A percentile compares a stretch with the other conserved stretches of the same genome.
These are phyloP conservation scores for Steinernema feltiae DNA, from an alignment of 1,140 invertebrate genomes.

Conservation along the genomic window DNA sequence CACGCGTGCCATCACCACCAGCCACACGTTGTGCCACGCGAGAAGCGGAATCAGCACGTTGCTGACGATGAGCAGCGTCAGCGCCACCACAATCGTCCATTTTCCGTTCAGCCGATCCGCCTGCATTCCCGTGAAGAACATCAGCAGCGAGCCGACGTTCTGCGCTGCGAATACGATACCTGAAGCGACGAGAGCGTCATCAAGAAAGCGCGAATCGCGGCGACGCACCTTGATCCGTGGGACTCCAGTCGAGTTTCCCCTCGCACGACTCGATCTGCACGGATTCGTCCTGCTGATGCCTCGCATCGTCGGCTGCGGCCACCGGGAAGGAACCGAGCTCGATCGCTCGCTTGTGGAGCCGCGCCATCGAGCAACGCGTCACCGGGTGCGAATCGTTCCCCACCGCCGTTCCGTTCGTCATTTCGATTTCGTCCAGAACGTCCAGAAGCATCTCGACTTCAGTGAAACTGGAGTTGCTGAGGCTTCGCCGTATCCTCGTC, in stretches of 20 bases:
- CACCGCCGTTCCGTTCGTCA: background rate
- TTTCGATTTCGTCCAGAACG: background rate
- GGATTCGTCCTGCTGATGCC: conserved; percentile 22
- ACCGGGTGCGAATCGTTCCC: background rate
- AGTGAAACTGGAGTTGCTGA: background rate
- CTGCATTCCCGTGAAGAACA: conserved; percentile 50
- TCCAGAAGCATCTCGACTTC: background rate
- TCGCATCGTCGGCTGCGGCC: conserved; percentile 2
- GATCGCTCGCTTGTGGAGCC: conserved; percentile 12
- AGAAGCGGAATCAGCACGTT: conserved; percentile 48
- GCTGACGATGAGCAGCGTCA: conserved; percentile 45
- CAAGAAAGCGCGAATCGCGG: background rate
- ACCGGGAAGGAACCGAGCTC: conserved; percentile 11
- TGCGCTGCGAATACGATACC: conserved; percentile 55
- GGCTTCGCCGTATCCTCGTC: background rate
- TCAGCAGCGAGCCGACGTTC: conserved; percentile 49
- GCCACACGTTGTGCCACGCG: conserved; percentile 38
- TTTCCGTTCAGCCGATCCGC: conserved; percentile 54
- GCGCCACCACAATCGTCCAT: conserved; percentile 47
- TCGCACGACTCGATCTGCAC: conserved; percentile 43
- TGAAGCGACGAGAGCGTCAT: conserved; percentile 17
- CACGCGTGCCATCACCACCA: conserved; percentile 48
- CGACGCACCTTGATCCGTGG: conserved; percentile 43
- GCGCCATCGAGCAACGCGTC: background rate
- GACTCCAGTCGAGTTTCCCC: conserved; percentile 42